A percentile compares a stretch with the other conserved stretches of the same genome.
These are phyloP conservation scores for Zophobas atratus DNA, from an alignment of 1,140 invertebrate genomes.

Conservation along the genomic window DNA sequence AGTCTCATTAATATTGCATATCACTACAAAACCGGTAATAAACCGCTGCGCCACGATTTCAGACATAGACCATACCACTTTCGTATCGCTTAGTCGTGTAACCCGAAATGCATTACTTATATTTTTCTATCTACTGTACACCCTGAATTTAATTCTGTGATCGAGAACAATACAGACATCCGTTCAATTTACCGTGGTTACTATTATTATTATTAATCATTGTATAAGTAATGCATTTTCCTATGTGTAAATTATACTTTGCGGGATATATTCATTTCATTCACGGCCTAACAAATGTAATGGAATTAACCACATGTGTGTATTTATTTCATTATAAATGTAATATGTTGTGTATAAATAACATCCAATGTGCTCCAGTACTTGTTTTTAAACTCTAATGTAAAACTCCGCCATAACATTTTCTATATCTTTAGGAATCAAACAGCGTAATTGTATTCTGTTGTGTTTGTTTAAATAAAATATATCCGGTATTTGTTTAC, in stretches of 20 bases:
- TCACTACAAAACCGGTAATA: slow-evolving; percentile 32
- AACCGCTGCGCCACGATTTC: slow-evolving; percentile 24
- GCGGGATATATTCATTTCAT: not conserved
- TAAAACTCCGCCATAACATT: slow-evolving; percentile 6
- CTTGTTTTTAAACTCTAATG: slow-evolving; percentile 3
- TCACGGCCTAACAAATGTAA: slow-evolving; percentile 12
- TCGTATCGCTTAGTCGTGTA: too few species aligned
- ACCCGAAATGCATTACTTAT: slow-evolving; percentile 27
- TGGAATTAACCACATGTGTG: not conserved
- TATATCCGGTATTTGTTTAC: slow-evolving; percentile 10
- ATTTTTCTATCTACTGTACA: too few species aligned
- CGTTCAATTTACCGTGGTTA: too few species aligned
- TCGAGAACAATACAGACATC: too few species aligned
- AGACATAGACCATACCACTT: not conserved
- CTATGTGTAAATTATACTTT: too few species aligned
- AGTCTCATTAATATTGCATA: slow-evolving; percentile 28
- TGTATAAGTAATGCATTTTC: slow-evolving; percentile 21
- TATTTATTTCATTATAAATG: not conserved
- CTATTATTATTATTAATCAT: too few species aligned
- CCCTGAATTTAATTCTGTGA: too few species aligned
- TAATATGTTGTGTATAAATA: slow-evolving; percentile 6
- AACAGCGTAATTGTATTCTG: slow-evolving; percentile 5
- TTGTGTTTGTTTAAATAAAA: slow-evolving; percentile 23
- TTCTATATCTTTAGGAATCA: slow-evolving; percentile 5
- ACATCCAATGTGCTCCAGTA: not conserved